phyloP scores from a whole-genome alignment of 2,888 invertebrate species.

The Andrena flavipes region DNA sequence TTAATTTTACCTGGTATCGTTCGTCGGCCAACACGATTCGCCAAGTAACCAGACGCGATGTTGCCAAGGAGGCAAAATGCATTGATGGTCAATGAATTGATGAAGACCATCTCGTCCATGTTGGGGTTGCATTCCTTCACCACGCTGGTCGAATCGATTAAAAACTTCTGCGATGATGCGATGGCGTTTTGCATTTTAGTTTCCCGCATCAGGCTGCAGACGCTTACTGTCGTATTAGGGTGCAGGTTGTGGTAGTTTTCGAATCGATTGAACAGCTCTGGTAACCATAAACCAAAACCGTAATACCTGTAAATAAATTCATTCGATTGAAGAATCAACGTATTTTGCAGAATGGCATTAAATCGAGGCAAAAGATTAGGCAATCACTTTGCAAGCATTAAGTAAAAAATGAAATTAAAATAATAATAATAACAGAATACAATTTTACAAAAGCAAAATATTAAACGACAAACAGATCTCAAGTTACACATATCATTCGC shows the following conservation, averaged over 20 bases:
- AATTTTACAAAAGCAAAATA: too few species aligned
- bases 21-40: constrained; percentile 79
- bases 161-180: constrained; percentile 14
- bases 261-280: constrained; percentile 89
- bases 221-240: constrained; percentile 85
- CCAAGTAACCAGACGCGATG: constrained; percentile 88
- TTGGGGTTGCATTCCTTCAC: constrained; percentile 84
- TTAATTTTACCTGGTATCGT: constrained; percentile 80
- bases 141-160: constrained; percentile 5
- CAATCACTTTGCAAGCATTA: too few species aligned
- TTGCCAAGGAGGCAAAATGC: constrained; percentile 88
- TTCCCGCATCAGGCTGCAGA: constrained; percentile 83
- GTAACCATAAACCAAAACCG: constrained; percentile 91
- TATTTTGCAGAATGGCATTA: too few species aligned
- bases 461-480: too few species aligned
- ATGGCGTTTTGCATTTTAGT: neutral
- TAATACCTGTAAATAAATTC: constrained; percentile 86
- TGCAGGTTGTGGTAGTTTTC: constrained; percentile 83
- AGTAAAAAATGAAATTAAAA: too few species aligned
- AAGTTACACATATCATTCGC: too few species aligned
- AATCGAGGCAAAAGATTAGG: too few species aligned
- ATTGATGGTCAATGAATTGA: constrained; percentile 89
- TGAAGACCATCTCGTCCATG: constrained; percentile 87
- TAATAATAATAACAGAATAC: too few species aligned
- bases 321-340: neutral